Conservation (phyloP, 2,113 vertebrate genomes). For the Cavia porcellus region DNA sequence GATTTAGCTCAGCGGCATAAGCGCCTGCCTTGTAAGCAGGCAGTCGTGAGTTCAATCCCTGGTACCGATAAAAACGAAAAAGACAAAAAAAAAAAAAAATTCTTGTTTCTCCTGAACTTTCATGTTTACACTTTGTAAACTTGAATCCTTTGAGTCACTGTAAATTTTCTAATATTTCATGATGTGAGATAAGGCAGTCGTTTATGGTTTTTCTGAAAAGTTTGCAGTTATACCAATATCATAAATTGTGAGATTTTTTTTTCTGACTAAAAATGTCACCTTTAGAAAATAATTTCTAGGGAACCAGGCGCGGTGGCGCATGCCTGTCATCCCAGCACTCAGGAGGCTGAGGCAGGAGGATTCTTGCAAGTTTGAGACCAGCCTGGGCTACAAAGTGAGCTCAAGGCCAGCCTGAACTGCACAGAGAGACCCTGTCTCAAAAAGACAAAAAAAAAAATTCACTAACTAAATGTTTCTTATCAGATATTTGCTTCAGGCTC, state of each 20-base stretch:
- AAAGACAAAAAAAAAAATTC: too few species aligned
- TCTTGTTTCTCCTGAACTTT: not conserved
- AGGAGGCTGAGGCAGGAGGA: too few species aligned
- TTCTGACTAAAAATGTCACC: not conserved
- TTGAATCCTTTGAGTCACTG: not conserved
- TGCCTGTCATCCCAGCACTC: too few species aligned
- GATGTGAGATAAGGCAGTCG: not conserved
- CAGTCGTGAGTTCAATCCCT: too few species aligned
- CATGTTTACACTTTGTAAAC: not conserved
- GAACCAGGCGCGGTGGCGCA: too few species aligned
- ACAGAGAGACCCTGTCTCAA: too few species aligned
- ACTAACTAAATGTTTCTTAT: not conserved
- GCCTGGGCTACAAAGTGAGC: too few species aligned
- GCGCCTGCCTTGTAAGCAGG: too few species aligned
- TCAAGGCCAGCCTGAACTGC: too few species aligned
- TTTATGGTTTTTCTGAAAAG: not conserved
- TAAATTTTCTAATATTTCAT: constrained; percentile 22
- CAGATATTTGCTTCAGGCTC: not conserved
- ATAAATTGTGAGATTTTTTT: not conserved
- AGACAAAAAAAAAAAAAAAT: not conserved
- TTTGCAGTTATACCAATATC: not conserved
- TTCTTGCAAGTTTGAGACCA: too few species aligned
- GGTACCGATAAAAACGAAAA: too few species aligned
- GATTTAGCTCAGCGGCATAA: too few species aligned
- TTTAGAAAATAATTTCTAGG: constrained; percentile 14